These are phyloP conservation scores for Agapornis roseicollis DNA, from an alignment of 2,113 vertebrate species.

Conservation along the genomic window DNA sequence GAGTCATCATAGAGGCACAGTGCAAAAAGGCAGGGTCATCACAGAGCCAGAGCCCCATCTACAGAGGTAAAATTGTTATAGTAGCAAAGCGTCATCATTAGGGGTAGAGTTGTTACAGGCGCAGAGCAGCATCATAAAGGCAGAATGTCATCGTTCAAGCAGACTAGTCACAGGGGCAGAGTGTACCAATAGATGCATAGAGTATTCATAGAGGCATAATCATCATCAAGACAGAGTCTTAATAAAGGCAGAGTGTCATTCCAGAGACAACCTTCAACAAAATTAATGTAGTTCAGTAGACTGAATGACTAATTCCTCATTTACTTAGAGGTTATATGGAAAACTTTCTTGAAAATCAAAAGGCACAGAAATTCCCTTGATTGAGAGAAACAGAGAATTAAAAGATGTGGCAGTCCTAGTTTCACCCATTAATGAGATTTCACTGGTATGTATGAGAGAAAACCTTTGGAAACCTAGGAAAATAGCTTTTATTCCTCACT, in stretches of 20 bases:
- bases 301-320: background rate
- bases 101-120: background rate
- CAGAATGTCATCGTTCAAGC: background rate
- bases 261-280: background rate
- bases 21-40: no score
- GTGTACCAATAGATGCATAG: background rate
- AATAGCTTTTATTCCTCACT: background rate
- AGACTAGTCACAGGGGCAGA: background rate
- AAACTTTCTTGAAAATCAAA: background rate
- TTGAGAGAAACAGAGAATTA: background rate
- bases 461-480: background rate
- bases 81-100: background rate
- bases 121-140: background rate
- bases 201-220: background rate
- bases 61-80: background rate
- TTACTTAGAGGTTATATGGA: background rate
- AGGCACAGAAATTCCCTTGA: background rate
- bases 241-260: background rate
- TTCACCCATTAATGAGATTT: background rate
- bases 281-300: background rate
- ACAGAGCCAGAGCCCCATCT: background rate
- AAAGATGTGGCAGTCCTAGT: background rate
- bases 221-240: background rate
- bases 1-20: no score
- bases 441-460: background rate